Percentiles rank a stretch among this genome's conserved stretches.
Conservation (phyloP, 2,888 invertebrate species). For the Leptarthrus brevirostris region DNA sequence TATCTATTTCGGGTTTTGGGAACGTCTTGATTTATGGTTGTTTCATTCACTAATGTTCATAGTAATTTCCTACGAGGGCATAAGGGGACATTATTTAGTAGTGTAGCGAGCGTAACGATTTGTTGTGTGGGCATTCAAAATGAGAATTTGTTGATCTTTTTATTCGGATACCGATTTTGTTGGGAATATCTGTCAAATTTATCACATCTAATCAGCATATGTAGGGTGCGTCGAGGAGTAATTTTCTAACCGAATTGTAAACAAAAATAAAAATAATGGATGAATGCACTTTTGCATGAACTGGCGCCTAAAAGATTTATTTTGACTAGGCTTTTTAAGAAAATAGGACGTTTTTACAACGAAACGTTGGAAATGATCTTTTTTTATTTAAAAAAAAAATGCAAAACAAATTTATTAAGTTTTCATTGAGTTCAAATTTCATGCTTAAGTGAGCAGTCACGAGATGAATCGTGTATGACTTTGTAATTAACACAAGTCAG, state of each 20-base stretch:
- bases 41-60: conserved; percentile 24
- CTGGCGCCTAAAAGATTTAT: conserved; percentile 8
- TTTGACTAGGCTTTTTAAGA: too few species aligned
- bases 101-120: conserved; percentile 8
- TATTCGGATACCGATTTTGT: not conserved
- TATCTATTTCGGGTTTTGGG: conserved; percentile 41
- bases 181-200: conserved; percentile 7
- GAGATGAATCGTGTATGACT: too few species aligned
- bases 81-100: conserved; percentile 21
- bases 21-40: conserved; percentile 37
- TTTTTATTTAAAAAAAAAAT: too few species aligned
- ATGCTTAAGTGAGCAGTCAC: too few species aligned
- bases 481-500: too few species aligned
- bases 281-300: conserved; percentile 6
- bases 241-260: conserved; percentile 2
- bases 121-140: not conserved
- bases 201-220: conserved; percentile 5
- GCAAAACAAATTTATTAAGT: too few species aligned
- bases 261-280: not conserved
- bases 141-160: not conserved
- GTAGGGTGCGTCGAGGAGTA: not conserved
- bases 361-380: too few species aligned
- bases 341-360: too few species aligned
- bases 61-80: too few species aligned
- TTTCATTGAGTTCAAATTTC: too few species aligned